Base-by-base conservation (phyloP, 2,888 invertebrate genomes). In the Nomada fabriciana region DNA sequence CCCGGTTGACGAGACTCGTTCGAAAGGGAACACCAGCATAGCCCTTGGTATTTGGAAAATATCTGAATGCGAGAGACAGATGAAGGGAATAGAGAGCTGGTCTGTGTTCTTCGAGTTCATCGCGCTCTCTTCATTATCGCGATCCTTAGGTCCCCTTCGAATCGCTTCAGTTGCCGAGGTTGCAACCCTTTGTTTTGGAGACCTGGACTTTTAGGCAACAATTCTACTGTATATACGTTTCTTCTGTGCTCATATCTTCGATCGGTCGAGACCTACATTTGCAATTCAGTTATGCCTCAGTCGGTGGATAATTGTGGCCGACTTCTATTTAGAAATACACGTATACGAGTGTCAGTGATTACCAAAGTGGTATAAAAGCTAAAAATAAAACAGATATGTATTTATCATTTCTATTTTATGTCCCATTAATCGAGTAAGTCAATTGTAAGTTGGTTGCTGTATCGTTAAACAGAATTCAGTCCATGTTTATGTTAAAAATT, bases 1-100 rank as follows among this genome's bases (percentile, higher is more conserved):
- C 57, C 43, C 15, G 29, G 52, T 75, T 55, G 76, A 75, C 60
- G 77, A 75, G 76, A 53, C 60, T 47, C 65, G 36, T 65, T 74
- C 43, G 65, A 61, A 61, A 25, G 53, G 53, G 52, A 60, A 15
- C 47, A 29, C 23, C 43, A 15, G 42, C 29, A 29, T 23, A 50
- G 43, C n/a, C 18, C 7, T 11, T 5, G 53, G 53, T 67, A 47
- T 67, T 74, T 64, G 59, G 65, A 74, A 52, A 29, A 60, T 75
- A 75, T 55, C 52, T 47, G 67, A 60, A 60, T 74, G 59, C 50
- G 50, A 52, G 23, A 36, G 36, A 7, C 13, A 11, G 57, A 11
- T 15, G 9, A 23, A 50, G 29, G 36, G 47, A 59, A 50, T 20
- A 13, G 53, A 20, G 15, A 29, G 36, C 43, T 15, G 29, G 50